These are phyloP conservation scores for Palythoa grandiflora DNA, from an alignment of 92 coral and sea anemone genomes.

Conservation along the genomic window DNA sequence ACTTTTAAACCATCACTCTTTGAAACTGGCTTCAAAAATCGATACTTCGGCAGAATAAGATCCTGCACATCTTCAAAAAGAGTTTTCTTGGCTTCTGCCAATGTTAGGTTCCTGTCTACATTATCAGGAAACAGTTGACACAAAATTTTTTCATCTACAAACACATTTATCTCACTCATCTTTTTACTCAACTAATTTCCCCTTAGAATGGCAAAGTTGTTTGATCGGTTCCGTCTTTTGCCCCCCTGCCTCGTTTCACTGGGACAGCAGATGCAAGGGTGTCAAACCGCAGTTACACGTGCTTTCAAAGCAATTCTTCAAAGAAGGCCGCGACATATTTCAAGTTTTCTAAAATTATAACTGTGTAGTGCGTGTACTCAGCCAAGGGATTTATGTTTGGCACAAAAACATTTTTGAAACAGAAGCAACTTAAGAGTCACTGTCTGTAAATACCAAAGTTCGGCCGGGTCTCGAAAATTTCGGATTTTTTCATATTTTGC, in stretches of 20 bases:
- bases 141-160: conserved; percentile 25
- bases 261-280: conserved; percentile 1
- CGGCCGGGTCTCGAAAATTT: no score
- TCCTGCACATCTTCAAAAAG: conserved; percentile 47
- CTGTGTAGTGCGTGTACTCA: no score
- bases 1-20: conserved; percentile 35
- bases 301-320: neutral
- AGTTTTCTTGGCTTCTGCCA: conserved; percentile 18
- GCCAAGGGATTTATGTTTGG: neutral
- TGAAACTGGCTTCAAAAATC: conserved; percentile 32
- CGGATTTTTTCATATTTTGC: no score
- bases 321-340: conserved; percentile 1
- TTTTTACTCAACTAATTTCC: neutral
- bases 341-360: neutral
- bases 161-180: conserved; percentile 25
- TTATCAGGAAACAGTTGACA: neutral
- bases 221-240: neutral
- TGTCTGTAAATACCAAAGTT: no score
- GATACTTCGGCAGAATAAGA: conserved; percentile 4
- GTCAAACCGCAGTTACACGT: neutral
- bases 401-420: neutral
- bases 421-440: conserved; percentile 3
- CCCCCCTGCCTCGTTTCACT: neutral
- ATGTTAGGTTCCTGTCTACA: neutral
- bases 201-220: neutral